Conservation (phyloP, 30 jellyfish, hydroid and myxozoan species). For the Sanderia malayensis region DNA sequence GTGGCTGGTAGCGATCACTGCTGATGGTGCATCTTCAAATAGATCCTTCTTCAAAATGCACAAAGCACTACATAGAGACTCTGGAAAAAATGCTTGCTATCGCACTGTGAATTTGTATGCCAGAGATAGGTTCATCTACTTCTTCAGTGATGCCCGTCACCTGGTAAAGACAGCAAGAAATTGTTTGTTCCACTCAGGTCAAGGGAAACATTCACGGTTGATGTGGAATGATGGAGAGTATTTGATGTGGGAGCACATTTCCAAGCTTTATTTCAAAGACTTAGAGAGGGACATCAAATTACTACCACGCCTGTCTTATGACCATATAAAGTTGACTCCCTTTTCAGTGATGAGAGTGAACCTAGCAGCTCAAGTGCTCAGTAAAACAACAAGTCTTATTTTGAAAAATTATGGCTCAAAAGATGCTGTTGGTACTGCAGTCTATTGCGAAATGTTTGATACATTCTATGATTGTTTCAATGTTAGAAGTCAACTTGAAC, state of each 20-base stretch:
- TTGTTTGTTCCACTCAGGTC: conserved; percentile 16
- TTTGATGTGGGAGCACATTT: conserved; percentile 16
- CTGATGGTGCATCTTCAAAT: conserved; percentile 44
- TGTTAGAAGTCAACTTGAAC: conserved; percentile 29
- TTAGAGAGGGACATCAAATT: not conserved
- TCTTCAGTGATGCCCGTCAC: conserved; percentile 13
- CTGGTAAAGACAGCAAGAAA: conserved; percentile 13
- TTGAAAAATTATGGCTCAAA: conserved; percentile 34
- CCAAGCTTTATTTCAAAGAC: not conserved
- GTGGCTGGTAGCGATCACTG: conserved; percentile 38
- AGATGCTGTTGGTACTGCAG: conserved; percentile 23
- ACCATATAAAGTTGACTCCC: conserved; percentile 21
- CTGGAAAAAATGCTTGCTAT: conserved; percentile 8
- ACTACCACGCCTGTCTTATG: conserved; percentile 25
- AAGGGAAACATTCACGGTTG: conserved; percentile 14
- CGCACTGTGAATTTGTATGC: conserved; percentile 17
- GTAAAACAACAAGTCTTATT: conserved; percentile 12
- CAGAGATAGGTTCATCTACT: conserved; percentile 7
- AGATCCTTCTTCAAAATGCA: conserved; percentile 25
- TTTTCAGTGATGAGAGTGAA: conserved; percentile 38
- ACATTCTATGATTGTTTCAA: conserved; percentile 44
- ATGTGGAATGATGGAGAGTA: conserved; percentile 18
- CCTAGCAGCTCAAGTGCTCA: conserved; percentile 42
- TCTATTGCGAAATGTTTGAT: conserved; percentile 35
- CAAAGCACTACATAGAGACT: not conserved